phyloP scores from a whole-genome alignment of 2,797 vertebrate species.

The Taenioides sp. region DNA sequence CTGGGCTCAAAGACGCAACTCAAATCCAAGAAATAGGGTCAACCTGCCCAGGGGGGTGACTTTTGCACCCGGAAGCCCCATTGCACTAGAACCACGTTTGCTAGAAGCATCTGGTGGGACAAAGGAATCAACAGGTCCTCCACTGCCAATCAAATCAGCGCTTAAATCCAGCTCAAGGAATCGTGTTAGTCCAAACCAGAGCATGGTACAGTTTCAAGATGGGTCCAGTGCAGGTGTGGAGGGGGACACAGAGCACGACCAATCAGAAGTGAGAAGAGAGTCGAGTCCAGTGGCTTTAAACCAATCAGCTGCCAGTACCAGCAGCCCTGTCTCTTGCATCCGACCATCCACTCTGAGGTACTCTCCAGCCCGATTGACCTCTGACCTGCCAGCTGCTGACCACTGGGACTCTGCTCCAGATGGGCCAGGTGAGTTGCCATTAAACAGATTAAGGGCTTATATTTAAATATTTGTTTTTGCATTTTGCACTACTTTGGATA shows the following conservation, averaged over 20 bases:
- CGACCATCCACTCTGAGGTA: conserved; percentile 74
- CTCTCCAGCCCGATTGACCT: conserved; percentile 58
- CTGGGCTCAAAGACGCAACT: conserved; percentile 77
- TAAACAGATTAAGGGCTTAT: not conserved
- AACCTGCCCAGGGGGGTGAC: conserved; percentile 65
- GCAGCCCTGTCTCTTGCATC: conserved; percentile 64
- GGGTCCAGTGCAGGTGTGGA: conserved; percentile 60
- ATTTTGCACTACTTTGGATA: not conserved
- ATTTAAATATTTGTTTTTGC: not conserved
- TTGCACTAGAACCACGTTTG: conserved; percentile 51
- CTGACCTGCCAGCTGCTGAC: conserved; percentile 65
- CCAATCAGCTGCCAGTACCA: conserved; percentile 65
- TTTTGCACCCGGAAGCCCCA: conserved; percentile 62
- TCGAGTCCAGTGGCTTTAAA: conserved; percentile 43
- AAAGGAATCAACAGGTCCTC: conserved; percentile 52
- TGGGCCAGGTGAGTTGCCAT: conserved; percentile 59
- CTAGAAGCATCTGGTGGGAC: conserved; percentile 45
- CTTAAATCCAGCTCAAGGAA: conserved; percentile 78
- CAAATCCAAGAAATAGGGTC: conserved; percentile 74
- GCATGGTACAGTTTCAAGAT: conserved; percentile 68
- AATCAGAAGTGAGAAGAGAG: conserved; percentile 63
- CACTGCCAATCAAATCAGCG: conserved; percentile 78
- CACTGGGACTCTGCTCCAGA: conserved; percentile 70
- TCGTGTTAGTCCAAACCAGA: conserved; percentile 52
- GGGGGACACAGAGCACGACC: conserved; percentile 50